These are phyloP conservation scores for Lophochroa leadbeateri DNA, from an alignment of 2,113 vertebrate species.

Conservation along the genomic window DNA sequence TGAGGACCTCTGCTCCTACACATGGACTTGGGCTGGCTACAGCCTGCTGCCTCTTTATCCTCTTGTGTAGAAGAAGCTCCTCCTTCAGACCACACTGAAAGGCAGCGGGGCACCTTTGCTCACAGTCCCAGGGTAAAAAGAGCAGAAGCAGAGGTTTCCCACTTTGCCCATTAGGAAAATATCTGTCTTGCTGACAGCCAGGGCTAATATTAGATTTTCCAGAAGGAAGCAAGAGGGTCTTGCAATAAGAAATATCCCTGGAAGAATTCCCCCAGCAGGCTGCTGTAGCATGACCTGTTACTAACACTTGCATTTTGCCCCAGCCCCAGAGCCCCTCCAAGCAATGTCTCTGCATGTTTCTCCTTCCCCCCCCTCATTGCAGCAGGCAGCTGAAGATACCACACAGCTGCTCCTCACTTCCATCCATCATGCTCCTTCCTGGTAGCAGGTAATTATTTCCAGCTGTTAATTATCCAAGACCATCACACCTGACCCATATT, in stretches of 20 bases:
- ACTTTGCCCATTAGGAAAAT: neutral
- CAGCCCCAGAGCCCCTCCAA: neutral
- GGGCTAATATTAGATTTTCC: constrained; percentile 17
- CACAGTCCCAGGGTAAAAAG: neutral
- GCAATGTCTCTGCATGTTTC: constrained; percentile 1
- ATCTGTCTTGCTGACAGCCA: neutral
- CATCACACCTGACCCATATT: constrained; percentile 59
- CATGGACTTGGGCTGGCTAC: neutral
- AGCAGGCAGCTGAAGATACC: constrained; percentile 49
- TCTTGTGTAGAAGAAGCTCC: neutral
- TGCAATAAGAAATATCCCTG: neutral
- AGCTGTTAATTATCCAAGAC: constrained; percentile 67
- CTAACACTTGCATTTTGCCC: neutral
- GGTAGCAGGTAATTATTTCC: constrained; percentile 64
- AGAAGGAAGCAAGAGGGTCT: neutral
- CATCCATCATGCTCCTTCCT: constrained; percentile 53
- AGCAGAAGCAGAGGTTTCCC: neutral
- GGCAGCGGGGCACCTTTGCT: neutral
- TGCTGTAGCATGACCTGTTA: neutral
- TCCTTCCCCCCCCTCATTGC: neutral
- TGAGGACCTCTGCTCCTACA: neutral
- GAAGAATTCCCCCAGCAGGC: neutral
- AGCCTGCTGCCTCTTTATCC: neutral
- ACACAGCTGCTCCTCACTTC: constrained; percentile 19
- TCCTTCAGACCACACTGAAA: fast-evolving